Base-by-base conservation (phyloP, 2,113 vertebrate species). In the Leptobrachium leishanense region DNA sequence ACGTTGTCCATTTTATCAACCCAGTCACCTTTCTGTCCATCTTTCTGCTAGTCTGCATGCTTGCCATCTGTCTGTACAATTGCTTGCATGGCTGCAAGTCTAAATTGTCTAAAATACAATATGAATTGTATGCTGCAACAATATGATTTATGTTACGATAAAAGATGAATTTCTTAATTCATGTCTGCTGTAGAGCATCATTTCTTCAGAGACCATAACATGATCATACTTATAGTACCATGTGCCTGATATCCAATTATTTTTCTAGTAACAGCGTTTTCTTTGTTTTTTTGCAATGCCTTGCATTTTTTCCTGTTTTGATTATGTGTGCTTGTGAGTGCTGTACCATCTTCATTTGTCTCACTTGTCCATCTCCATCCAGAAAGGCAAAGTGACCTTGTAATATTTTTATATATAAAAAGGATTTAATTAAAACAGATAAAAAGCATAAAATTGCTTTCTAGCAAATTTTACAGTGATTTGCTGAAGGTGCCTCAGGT, bases 391-490 rank as follows among this genome's bases (percentile, higher is more conserved):
- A 50, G 44, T 65, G 62, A 46, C 59, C 73, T 63, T 75, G 15
- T 43, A 64, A 65, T 75, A 44, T 65, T 50, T 44, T 44, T 64
- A 50, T 5, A 50, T 5, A 50, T 5, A 50, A 50, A 5, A 50
- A n/a, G 10, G 44, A 39, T 75, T 53, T 53, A 39, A 46, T 66
- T 53, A 64, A 41, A 75, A 64, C 31, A 75, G 20, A 2, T 6
- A 64, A 50, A 75, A 75, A 66, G 62, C 13, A 66, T 65, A 64
- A 75, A 65, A 75, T 75, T 63, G 63, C 64, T 66, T 75, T 53
- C 12, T 66, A 66, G 62, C 43, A 39, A 41, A 53, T 75, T 70
- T 66, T 43, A 66, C n/a, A 46, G 20, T 40, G 31, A 15, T 64
- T 75, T 13, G 39, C n/a, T 75, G 64, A 50, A 75, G n/a, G 63